Percentiles rank a stretch among this genome's conserved stretches.
These are phyloP conservation scores for Scaptomyza polygonia DNA, from an alignment of 2,888 invertebrate species.

Conservation along the genomic window DNA sequence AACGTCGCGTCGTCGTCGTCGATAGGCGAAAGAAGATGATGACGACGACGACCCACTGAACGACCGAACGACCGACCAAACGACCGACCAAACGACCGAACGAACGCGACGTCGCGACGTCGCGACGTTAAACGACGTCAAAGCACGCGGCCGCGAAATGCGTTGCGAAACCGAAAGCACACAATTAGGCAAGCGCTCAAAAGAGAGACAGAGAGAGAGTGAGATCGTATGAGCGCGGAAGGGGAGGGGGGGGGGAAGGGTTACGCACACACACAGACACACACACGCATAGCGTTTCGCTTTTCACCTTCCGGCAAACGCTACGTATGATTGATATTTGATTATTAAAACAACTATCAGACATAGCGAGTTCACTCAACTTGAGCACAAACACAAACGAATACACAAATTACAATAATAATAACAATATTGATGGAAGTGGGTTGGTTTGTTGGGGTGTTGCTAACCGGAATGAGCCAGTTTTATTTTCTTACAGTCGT, in stretches of 20 bases:
- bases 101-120: too few species aligned
- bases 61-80: constrained; percentile 7
- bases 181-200: constrained; percentile 20
- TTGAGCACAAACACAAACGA: neutral
- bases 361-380: constrained; percentile 60
- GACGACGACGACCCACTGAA: constrained; percentile 19
- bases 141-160: constrained; percentile 35
- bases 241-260: neutral
- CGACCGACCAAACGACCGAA: constrained; percentile 7
- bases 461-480: constrained; percentile 7
- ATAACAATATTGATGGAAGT: too few species aligned
- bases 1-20: constrained; percentile 25
- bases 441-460: neutral
- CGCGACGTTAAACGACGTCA: constrained; percentile 23
- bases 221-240: neutral
- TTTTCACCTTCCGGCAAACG: constrained; percentile 63
- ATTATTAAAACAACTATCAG: constrained; percentile 27
- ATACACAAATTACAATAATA: constrained; percentile 1
- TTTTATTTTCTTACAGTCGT: constrained; percentile 3
- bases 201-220: neutral
- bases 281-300: constrained; percentile 3
- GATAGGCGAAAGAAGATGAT: constrained; percentile 46
- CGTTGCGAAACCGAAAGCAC: constrained; percentile 48
- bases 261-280: neutral
- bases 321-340: constrained; percentile 51